phyloP scores from a whole-genome alignment of 2,888 invertebrate species.

The Blastobasis lacticolella region DNA sequence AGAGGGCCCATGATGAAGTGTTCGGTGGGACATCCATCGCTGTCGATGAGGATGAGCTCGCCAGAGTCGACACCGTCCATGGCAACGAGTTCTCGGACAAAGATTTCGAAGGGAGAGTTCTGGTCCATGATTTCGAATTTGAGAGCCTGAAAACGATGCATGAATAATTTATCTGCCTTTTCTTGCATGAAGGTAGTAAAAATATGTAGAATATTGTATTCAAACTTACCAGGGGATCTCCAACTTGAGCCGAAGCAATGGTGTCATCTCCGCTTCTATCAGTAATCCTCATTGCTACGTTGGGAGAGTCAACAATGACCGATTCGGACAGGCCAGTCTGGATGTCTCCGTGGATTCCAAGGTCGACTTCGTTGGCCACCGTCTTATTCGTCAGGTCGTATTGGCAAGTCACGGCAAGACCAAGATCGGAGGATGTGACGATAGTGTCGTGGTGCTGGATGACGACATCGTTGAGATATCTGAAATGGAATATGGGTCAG shows the following conservation, averaged over 20 bases:
- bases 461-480: constrained; percentile 91
- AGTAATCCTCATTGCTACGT: constrained; percentile 95
- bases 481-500: constrained; percentile 23
- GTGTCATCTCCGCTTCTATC: constrained; percentile 88
- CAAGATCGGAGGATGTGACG: constrained; percentile 94
- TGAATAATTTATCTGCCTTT: neutral
- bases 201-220: neutral
- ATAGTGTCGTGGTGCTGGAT: constrained; percentile 97
- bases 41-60: constrained; percentile 93
- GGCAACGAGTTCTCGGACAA: constrained; percentile 93
- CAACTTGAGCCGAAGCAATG: constrained; percentile 91
- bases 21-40: constrained; percentile 93
- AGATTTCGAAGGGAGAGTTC: constrained; percentile 96
- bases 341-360: constrained; percentile 92
- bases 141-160: constrained; percentile 76
- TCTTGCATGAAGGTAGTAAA: too few species aligned
- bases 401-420: constrained; percentile 93
- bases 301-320: constrained; percentile 94
- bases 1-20: constrained; percentile 95
- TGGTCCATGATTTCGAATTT: constrained; percentile 94
- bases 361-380: constrained; percentile 92
- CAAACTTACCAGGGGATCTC: constrained; percentile 82
- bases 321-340: constrained; percentile 90
- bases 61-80: constrained; percentile 95
- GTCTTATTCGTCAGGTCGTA: constrained; percentile 96